These are phyloP conservation scores for Oligia latruncula DNA, from an alignment of 2,888 invertebrate species.

Conservation along the genomic window DNA sequence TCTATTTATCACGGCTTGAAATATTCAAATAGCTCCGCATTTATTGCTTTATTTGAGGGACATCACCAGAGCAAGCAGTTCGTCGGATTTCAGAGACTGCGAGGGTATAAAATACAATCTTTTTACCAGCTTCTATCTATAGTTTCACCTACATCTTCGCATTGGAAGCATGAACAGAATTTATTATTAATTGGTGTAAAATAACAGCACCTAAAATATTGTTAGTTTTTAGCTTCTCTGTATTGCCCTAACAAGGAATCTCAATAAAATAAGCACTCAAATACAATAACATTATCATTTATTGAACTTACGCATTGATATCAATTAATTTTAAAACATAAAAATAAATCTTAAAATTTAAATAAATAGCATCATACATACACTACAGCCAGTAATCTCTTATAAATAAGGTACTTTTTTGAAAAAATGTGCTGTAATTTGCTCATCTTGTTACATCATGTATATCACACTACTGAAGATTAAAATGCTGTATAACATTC, in stretches of 20 bases:
- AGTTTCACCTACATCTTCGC: background rate
- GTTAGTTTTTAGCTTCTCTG: background rate
- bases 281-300: slow-evolving; percentile 56
- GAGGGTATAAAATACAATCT: background rate
- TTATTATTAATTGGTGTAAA: background rate
- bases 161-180: background rate
- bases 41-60: background rate
- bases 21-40: background rate
- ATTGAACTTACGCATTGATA: slow-evolving; percentile 56
- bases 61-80: background rate
- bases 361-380: slow-evolving; percentile 77
- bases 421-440: slow-evolving; percentile 52
- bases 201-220: background rate
- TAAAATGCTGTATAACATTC: slow-evolving; percentile 61
- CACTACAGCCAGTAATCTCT: slow-evolving; percentile 70
- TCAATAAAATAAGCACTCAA: slow-evolving; percentile 25
- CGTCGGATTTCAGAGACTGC: background rate
- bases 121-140: background rate
- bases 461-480: slow-evolving; percentile 48
- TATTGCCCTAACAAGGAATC: background rate
- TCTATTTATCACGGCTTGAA: background rate
- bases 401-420: slow-evolving; percentile 56
- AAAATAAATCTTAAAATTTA: slow-evolving; percentile 71
- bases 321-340: slow-evolving; percentile 54
- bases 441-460: slow-evolving; percentile 36